Conservation (phyloP, 2,888 invertebrate genomes). For the Sinopyrophorus schimmeli region DNA sequence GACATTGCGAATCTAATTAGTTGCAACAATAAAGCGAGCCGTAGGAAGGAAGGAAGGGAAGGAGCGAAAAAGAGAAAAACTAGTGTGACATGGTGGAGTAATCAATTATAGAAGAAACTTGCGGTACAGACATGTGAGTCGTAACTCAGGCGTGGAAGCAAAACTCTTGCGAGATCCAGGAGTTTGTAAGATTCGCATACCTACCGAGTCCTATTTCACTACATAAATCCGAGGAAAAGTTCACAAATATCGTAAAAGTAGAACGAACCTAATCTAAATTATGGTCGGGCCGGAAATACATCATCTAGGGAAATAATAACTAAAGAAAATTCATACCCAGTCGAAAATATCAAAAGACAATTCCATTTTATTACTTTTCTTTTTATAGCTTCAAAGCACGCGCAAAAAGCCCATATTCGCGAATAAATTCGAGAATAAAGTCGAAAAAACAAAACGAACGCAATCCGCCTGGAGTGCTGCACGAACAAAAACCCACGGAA, state of each 20-base stretch:
- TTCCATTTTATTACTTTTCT: conserved; percentile 38
- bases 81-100: conserved; percentile 31
- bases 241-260: conserved; percentile 30
- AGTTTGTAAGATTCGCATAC: conserved; percentile 25
- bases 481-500: conserved; percentile 25
- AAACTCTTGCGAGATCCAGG: conserved; percentile 25
- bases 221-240: conserved; percentile 31
- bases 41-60: conserved; percentile 21
- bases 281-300: conserved; percentile 28
- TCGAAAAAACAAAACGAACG: conserved; percentile 30
- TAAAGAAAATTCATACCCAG: conserved; percentile 31
- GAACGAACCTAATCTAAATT: conserved; percentile 32
- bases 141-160: conserved; percentile 25
- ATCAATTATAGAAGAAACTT: conserved; percentile 35
- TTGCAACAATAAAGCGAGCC: conserved; percentile 27
- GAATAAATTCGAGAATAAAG: conserved; percentile 28
- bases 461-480: conserved; percentile 24
- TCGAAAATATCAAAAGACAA: conserved; percentile 37
- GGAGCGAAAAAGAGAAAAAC: conserved; percentile 30
- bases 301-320: conserved; percentile 31
- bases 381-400: conserved; percentile 38
- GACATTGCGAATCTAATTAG: conserved; percentile 32
- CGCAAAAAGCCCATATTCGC: conserved; percentile 32
- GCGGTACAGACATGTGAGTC: conserved; percentile 31
- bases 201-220: conserved; percentile 28